phyloP scores from a whole-genome alignment of 2,888 invertebrate genomes.

The Tillus elongatus region DNA sequence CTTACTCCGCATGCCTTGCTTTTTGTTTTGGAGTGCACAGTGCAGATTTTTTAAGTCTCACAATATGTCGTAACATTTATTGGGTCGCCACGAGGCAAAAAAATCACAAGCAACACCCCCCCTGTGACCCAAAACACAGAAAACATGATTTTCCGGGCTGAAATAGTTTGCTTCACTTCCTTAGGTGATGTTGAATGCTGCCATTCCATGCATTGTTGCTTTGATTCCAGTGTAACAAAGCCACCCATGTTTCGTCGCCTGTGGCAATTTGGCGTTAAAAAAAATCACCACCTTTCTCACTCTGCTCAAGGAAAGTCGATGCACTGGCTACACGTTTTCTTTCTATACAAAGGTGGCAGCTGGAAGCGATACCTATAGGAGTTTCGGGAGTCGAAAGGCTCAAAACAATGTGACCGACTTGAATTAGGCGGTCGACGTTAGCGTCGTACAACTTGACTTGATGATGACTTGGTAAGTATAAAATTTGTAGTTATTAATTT shows the following conservation, averaged over 20 bases:
- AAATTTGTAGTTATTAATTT: no score
- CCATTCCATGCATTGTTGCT: constrained; percentile 15
- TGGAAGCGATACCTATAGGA: no score
- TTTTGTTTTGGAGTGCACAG: neutral
- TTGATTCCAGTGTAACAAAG: constrained; percentile 17
- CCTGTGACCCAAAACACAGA: constrained; percentile 22
- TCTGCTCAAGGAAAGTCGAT: constrained; percentile 20
- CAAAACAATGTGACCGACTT: no score
- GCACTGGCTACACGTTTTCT: constrained; percentile 15
- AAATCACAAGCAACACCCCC: constrained; percentile 17
- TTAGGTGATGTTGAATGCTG: constrained; percentile 4
- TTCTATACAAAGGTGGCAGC: no score
- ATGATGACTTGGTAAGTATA: no score
- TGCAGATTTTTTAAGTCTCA: constrained; percentile 3
- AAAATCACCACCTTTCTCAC: constrained; percentile 19
- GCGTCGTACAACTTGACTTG: no score
- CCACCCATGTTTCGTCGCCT: constrained; percentile 21
- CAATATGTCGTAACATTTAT: constrained; percentile 7
- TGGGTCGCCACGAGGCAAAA: constrained; percentile 7
- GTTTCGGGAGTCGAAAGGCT: no score
- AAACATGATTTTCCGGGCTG: constrained; percentile 22
- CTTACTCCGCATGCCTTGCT: no score
- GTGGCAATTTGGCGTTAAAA: constrained; percentile 22
- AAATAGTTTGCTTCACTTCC: constrained; percentile 14
- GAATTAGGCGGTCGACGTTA: no score